These are phyloP conservation scores for Eremophila alpestris DNA, from an alignment of 2,797 vertebrate genomes.

Conservation along the genomic window DNA sequence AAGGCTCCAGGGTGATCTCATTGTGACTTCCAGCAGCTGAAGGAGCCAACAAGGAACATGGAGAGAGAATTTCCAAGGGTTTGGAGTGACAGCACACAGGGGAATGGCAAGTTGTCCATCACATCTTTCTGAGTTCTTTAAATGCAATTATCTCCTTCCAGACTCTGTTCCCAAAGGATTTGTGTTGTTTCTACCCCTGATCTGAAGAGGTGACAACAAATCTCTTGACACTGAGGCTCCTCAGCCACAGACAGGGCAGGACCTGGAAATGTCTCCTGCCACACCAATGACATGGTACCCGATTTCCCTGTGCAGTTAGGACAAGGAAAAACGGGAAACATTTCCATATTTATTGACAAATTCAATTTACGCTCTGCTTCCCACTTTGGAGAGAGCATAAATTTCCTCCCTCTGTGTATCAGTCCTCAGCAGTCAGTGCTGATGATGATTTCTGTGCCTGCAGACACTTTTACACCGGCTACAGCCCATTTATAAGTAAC, in stretches of 20 bases:
- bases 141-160: neutral
- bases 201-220: neutral
- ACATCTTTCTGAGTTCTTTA: neutral
- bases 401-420: slow-evolving; percentile 24
- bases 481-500: slow-evolving; percentile 23
- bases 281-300: neutral
- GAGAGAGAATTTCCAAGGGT: neutral
- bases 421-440: slow-evolving; percentile 32
- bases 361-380: slow-evolving; percentile 51
- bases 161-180: neutral
- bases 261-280: neutral
- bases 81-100: neutral
- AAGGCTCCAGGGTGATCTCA: fast-evolving
- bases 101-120: neutral
- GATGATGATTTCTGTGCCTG: slow-evolving; percentile 37
- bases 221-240: neutral
- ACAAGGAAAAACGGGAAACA: neutral
- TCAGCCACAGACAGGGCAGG: neutral
- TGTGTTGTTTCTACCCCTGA: neutral
- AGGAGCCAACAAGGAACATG: neutral
- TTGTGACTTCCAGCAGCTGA: neutral
- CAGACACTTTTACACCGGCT: slow-evolving; percentile 13
- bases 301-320: neutral
- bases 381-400: slow-evolving; percentile 8
- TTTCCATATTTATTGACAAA: slow-evolving; percentile 72